Conservation (phyloP, 2,888 invertebrate genomes). For the Neoaliturus tenellus region DNA sequence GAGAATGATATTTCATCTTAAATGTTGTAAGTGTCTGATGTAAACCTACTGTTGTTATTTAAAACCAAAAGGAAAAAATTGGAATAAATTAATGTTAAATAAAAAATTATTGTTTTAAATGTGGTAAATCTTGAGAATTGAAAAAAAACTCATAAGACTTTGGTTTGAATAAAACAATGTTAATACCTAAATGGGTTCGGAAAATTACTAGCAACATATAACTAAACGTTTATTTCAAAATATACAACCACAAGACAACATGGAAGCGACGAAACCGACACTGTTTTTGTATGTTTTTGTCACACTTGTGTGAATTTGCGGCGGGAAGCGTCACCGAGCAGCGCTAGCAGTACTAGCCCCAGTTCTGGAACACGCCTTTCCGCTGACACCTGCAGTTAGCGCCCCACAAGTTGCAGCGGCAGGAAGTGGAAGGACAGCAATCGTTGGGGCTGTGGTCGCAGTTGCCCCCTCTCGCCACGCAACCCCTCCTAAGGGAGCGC, state of each 20-base stretch:
- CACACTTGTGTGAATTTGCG: slow-evolving; percentile 29
- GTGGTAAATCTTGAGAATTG: too few relatives aligned
- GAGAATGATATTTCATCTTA: too few relatives aligned
- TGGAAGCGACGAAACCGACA: not conserved
- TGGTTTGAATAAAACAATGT: too few relatives aligned
- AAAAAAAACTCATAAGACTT: too few relatives aligned
- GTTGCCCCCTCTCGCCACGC: slow-evolving; percentile 87
- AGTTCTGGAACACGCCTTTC: slow-evolving; percentile 92
- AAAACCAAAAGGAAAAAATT: too few relatives aligned
- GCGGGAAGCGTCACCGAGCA: slow-evolving; percentile 56
- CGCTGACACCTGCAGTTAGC: slow-evolving; percentile 92
- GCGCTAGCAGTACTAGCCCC: slow-evolving; percentile 69
- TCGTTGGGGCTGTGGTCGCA: slow-evolving; percentile 91
- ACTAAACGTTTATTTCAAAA: slow-evolving; percentile 21
- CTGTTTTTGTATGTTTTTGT: slow-evolving; percentile 35
- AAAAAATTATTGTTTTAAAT: too few relatives aligned
- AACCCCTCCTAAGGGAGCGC: slow-evolving; percentile 70
- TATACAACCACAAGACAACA: slow-evolving; percentile 33
- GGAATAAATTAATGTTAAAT: too few relatives aligned
- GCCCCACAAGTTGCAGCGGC: slow-evolving; percentile 93
- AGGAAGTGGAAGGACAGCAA: slow-evolving; percentile 91
- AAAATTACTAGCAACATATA: not conserved
- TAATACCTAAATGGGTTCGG: too few relatives aligned
- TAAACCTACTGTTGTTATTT: too few relatives aligned
- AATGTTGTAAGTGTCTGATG: too few relatives aligned